These are phyloP conservation scores for Nothura maculosa DNA, from an alignment of 2,797 vertebrate genomes.

Conservation along the genomic window DNA sequence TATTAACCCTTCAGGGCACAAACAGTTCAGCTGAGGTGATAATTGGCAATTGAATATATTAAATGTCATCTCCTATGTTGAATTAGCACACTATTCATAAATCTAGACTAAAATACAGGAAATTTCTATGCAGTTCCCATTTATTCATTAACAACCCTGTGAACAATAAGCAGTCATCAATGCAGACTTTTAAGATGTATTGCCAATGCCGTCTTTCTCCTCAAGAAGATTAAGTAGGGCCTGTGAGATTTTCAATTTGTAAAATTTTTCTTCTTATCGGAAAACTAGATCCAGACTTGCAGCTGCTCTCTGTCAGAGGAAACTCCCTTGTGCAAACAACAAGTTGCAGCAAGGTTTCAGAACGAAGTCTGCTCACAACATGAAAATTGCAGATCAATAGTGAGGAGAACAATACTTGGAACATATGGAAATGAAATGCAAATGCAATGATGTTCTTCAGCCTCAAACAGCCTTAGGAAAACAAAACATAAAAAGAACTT, in stretches of 20 bases:
- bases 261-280: not conserved
- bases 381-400: not conserved
- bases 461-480: not conserved
- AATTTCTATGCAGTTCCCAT: not conserved
- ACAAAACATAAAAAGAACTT: not conserved
- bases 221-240: not conserved
- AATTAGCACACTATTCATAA: not conserved
- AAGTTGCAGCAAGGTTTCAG: not conserved
- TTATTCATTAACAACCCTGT: not conserved
- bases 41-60: not conserved
- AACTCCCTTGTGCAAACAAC: not conserved
- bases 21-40: not conserved
- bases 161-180: not conserved
- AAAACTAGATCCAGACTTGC: not conserved
- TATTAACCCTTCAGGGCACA: not conserved
- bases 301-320: not conserved
- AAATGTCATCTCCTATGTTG: not conserved
- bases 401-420: not conserved
- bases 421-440: slow-evolving; percentile 10
- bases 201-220: not conserved
- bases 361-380: not conserved
- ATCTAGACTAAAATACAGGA: not conserved
- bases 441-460: slow-evolving; percentile 8
- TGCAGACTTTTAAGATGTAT: not conserved
- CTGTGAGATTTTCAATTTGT: not conserved